Percentiles rank a stretch among this genome's conserved stretches.
These are phyloP conservation scores for Odocoileus virginianus DNA, from an alignment of 2,113 vertebrate genomes.

Conservation along the genomic window DNA sequence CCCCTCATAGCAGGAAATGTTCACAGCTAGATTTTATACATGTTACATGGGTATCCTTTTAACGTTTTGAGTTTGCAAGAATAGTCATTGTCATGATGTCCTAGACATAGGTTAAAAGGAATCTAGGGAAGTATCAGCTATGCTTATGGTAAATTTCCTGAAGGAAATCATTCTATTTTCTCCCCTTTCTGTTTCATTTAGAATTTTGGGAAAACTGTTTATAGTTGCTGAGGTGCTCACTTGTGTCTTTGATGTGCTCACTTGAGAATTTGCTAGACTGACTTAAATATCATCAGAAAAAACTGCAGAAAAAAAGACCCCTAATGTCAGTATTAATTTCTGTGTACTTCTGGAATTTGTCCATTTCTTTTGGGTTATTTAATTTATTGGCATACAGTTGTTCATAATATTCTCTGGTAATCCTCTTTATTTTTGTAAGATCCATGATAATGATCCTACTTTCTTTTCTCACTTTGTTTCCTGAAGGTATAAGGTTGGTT, in stretches of 20 bases:
- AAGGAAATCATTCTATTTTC: neutral
- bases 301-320: neutral
- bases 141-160: neutral
- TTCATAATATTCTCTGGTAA: neutral
- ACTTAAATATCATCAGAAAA: conserved; percentile 9
- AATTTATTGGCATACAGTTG: neutral
- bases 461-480: conserved; percentile 25
- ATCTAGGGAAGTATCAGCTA: neutral
- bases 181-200: conserved; percentile 18
- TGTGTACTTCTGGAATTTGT: conserved; percentile 9
- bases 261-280: conserved; percentile 12
- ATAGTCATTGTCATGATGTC: neutral
- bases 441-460: neutral
- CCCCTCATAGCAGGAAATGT: neutral
- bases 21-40: neutral
- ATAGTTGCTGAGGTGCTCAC: neutral
- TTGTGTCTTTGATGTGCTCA: neutral
- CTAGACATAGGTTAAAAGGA: neutral
- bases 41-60: neutral
- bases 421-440: conserved; percentile 14
- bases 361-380: neutral
- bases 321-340: neutral
- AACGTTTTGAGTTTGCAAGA: conserved; percentile 9
- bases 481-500: neutral
- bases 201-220: neutral